These are phyloP conservation scores for Drosophila ochracea DNA, from an alignment of 2,888 invertebrate species.

Conservation along the genomic window DNA sequence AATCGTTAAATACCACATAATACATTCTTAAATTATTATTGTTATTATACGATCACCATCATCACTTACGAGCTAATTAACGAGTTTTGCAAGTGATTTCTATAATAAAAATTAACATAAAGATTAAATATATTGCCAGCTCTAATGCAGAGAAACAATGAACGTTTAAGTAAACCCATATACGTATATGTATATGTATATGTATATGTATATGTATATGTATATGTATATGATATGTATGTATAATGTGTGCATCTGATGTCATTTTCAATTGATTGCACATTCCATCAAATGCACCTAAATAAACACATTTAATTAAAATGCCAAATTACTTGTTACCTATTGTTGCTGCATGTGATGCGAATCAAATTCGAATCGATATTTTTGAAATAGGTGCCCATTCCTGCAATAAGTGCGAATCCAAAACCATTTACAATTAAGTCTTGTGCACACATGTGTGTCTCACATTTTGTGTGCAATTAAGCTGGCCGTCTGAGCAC, in stretches of 20 bases:
- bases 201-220: not conserved
- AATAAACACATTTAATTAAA: conserved; percentile 53
- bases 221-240: not conserved
- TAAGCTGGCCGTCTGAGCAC: conserved; percentile 10
- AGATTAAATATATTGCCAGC: not conserved
- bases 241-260: conserved; percentile 1
- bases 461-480: conserved; percentile 26
- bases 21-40: not conserved
- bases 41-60: too few relatives aligned
- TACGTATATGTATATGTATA: not conserved
- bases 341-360: conserved; percentile 24
- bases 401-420: not conserved
- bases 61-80: conserved; percentile 7
- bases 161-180: not conserved
- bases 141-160: not conserved
- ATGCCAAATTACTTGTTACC: conserved; percentile 31
- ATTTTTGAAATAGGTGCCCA: not conserved
- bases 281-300: conserved; percentile 15
- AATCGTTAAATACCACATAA: not conserved
- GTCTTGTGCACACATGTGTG: conserved; percentile 10
- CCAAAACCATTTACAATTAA: conserved; percentile 16
- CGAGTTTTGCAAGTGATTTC: conserved; percentile 3
- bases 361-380: conserved; percentile 28
- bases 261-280: conserved; percentile 28
- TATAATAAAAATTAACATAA: not conserved